Conservation (phyloP, 2,888 invertebrate genomes). For the Papilio gigon region DNA sequence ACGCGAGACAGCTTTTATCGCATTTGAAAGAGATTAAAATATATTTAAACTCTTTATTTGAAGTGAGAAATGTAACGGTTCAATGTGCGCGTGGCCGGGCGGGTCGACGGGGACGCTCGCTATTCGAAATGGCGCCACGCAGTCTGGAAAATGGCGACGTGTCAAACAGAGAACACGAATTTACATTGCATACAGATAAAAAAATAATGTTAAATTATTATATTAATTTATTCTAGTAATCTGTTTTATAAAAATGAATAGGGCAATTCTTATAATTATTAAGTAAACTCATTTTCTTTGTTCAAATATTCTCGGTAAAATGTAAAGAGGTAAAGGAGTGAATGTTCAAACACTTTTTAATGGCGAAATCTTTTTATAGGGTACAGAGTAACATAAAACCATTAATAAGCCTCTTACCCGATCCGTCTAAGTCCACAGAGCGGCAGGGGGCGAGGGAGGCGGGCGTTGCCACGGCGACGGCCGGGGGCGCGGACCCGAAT, state of each 20-base stretch:
- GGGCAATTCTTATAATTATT: neutral
- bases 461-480: slow-evolving; percentile 73
- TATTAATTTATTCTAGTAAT: neutral
- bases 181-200: slow-evolving; percentile 60
- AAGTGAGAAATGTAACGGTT: slow-evolving; percentile 17
- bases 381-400: slow-evolving; percentile 78
- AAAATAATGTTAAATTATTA: slow-evolving; percentile 4
- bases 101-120: slow-evolving; percentile 61
- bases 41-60: slow-evolving; percentile 1
- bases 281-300: slow-evolving; percentile 8
- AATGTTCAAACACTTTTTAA: slow-evolving; percentile 47
- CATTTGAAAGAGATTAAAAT: neutral
- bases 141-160: slow-evolving; percentile 78
- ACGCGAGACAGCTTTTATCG: too few species aligned
- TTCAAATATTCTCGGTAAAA: neutral
- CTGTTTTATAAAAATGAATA: neutral
- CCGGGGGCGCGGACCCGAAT: slow-evolving; percentile 81
- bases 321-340: slow-evolving; percentile 5
- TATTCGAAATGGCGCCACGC: slow-evolving; percentile 80
- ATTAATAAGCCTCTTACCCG: slow-evolving; percentile 83
- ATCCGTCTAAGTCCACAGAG: slow-evolving; percentile 82
- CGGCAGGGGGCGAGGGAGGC: slow-evolving; percentile 57
- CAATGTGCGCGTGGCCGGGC: slow-evolving; percentile 45
- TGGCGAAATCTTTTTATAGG: slow-evolving; percentile 53
- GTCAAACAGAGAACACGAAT: slow-evolving; percentile 60